A percentile compares a stretch with the other conserved stretches of the same genome.
phyloP scores from a whole-genome alignment of 1,140 invertebrate genomes.

The Anoplophora glabripennis region DNA sequence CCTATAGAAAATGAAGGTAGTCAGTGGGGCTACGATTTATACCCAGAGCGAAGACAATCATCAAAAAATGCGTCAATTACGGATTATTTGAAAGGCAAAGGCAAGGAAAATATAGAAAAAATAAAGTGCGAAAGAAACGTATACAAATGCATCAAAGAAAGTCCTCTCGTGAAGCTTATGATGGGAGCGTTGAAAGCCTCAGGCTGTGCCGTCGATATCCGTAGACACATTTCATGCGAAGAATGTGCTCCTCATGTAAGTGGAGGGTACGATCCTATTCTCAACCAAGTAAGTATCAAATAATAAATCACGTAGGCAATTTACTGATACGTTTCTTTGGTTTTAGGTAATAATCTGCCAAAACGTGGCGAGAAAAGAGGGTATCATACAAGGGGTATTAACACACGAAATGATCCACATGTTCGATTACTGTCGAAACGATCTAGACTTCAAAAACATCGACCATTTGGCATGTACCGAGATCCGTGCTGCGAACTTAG shows the following conservation, averaged over 20 bases:
- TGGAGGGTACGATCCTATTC: conserved; percentile 87
- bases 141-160: conserved; percentile 69
- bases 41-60: conserved; percentile 73
- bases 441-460: conserved; percentile 85
- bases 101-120: conserved; percentile 65
- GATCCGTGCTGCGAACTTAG: conserved; percentile 86
- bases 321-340: not conserved
- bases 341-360: conserved; percentile 78
- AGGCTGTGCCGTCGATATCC: conserved; percentile 79
- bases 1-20: conserved; percentile 29
- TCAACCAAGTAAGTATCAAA: conserved; percentile 66
- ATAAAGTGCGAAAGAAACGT: conserved; percentile 81
- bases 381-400: conserved; percentile 73
- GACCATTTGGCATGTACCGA: conserved; percentile 95
- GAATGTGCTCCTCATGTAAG: conserved; percentile 77
- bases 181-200: conserved; percentile 77
- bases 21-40: conserved; percentile 77
- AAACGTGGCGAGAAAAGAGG: conserved; percentile 67
- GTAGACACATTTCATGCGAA: conserved; percentile 90
- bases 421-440: conserved; percentile 90
- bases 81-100: conserved; percentile 60
- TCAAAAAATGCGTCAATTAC: conserved; percentile 55
- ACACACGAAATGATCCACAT: conserved; percentile 95
- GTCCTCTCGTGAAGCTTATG: conserved; percentile 83
- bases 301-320: not conserved